A percentile compares a stretch with the other conserved stretches of the same genome.
phyloP scores from a whole-genome alignment of 2,888 invertebrate species.

The Leptopilina syphax region DNA sequence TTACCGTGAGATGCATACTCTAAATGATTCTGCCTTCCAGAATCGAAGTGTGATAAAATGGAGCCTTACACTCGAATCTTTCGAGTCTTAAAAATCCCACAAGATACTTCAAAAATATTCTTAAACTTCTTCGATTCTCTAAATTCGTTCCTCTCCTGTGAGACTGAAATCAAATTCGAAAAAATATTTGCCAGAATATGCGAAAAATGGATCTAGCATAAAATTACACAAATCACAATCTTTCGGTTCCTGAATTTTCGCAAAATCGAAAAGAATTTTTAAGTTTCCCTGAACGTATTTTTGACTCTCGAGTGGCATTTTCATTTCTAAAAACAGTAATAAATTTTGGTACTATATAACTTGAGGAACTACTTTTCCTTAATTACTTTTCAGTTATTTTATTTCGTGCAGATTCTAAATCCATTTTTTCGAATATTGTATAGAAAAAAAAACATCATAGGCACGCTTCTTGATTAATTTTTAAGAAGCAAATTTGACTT shows the following conservation, averaged over 20 bases:
- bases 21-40: slow-evolving; percentile 32
- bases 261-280: no score
- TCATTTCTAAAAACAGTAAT: no score
- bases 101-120: slow-evolving; percentile 23
- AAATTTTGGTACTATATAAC: no score
- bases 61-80: slow-evolving; percentile 38
- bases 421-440: slow-evolving; percentile 3
- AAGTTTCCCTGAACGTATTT: no score
- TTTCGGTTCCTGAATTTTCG: neutral
- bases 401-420: neutral
- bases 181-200: slow-evolving; percentile 5
- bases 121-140: slow-evolving; percentile 31
- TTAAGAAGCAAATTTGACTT: slow-evolving; percentile 26
- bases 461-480: slow-evolving; percentile 14
- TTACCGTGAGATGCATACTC: slow-evolving; percentile 33
- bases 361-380: no score
- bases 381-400: no score
- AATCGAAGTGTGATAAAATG: slow-evolving; percentile 41
- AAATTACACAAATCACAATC: neutral
- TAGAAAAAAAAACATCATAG: neutral
- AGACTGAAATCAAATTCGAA: slow-evolving; percentile 5
- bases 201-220: neutral
- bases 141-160: slow-evolving; percentile 29
- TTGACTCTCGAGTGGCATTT: no score
- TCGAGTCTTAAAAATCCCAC: slow-evolving; percentile 35